Evolutionary conservation across 2,888 invertebrate genomes (phyloP), one percentile per base, ranked within the genome.

Genomic region (Ornithoptera priamus): DNA sequence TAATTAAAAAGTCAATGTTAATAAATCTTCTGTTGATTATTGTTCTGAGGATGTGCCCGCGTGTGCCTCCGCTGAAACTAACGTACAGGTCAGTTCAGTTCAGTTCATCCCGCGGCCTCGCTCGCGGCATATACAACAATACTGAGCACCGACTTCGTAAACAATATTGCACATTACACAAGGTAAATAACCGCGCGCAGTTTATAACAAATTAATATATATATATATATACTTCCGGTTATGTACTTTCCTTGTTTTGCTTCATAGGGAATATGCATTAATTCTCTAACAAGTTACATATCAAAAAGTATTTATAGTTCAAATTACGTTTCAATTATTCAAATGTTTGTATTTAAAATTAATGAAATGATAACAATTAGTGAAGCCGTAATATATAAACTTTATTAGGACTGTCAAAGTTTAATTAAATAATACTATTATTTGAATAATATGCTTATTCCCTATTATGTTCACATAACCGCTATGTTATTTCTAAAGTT

Each of bases 31-130:
- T 24, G 22, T 58, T 58, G n/a, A 58, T 85, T 85, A 87, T 82
- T 85, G 89, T 90, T 89, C 90, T 87, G 89, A 90, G 88, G 90
- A 86, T 87, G 82, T 77, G 79, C 77, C 65, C 73, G 72, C 22
- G 56, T 20, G 56, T 20, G 20, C 20, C 71, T 75, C 72, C 68
- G 71, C 71, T 60, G 73, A 71, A 75, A 77, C 50, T 69, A 69
- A 71, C 46, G 50, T 67, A 46, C 66, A 73, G 70, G 74, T 73
- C 22, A 22, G 70, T 74, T 73, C 22, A 22, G 22, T 22, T 22
- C 72, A 30, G 30, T 30, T 30, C 30, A 12, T 46, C 57, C 24
- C 62, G 71, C 68, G 69, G 68, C 69, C 1, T 8, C 24, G 46
- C 20, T 20, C 30, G 50, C 46, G 20, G 75, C 72, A 77, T 79